phyloP scores from a whole-genome alignment of 2,797 vertebrate genomes.

The Catostomus latipinnis region DNA sequence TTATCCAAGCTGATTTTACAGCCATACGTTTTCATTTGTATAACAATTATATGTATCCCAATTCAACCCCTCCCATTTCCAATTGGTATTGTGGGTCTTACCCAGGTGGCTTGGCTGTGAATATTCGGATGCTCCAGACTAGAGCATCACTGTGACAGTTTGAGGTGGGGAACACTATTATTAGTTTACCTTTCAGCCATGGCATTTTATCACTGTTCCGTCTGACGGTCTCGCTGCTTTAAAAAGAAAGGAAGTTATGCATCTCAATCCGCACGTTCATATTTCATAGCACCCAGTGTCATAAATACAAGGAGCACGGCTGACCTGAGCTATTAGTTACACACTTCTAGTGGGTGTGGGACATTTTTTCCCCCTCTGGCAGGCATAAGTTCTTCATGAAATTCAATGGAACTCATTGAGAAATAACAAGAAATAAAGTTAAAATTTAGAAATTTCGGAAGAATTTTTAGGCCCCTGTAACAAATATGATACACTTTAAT shows the following conservation, averaged over 20 bases:
- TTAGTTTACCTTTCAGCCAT: conserved; percentile 83
- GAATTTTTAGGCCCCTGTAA: too few relatives aligned
- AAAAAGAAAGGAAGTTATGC: conserved; percentile 74
- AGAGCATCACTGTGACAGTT: conserved; percentile 81
- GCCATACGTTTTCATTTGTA: not conserved
- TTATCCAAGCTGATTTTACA: conserved; percentile 14
- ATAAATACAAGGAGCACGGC: conserved; percentile 80
- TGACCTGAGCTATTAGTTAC: conserved; percentile 82
- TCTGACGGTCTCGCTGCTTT: conserved; percentile 80
- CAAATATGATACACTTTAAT: too few relatives aligned
- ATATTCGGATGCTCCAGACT: conserved; percentile 69
- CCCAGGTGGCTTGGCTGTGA: conserved; percentile 61
- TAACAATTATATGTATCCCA: conserved; percentile 16
- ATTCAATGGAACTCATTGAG: conserved; percentile 64
- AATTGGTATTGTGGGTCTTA: conserved; percentile 48
- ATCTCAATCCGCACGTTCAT: conserved; percentile 80
- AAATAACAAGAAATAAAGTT: conserved; percentile 49
- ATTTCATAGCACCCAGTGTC: conserved; percentile 79
- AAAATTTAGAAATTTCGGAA: too few relatives aligned
- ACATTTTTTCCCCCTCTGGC: conserved; percentile 73
- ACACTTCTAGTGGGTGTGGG: conserved; percentile 69
- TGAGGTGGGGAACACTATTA: conserved; percentile 85
- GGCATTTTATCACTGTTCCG: conserved; percentile 82
- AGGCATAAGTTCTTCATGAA: conserved; percentile 65
- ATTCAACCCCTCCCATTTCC: conserved; percentile 23